phyloP scores from a whole-genome alignment of 2,888 invertebrate genomes.

The Minunthozetes semirufus region DNA sequence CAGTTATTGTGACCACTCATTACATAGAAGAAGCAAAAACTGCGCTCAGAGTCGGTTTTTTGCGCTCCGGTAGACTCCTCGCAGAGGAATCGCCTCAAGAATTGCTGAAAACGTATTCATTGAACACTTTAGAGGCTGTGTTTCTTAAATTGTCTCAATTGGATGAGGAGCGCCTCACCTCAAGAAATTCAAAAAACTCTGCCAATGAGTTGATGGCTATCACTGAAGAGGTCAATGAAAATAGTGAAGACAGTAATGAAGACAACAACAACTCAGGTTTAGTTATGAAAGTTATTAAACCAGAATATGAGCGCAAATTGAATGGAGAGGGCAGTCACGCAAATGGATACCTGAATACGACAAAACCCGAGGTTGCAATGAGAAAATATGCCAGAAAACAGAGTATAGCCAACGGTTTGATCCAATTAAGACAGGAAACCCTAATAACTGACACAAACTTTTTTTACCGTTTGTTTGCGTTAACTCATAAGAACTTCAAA shows the following conservation, averaged over 20 bases:
- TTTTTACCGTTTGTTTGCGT: neutral
- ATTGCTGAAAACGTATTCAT: neutral
- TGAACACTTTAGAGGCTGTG: neutral
- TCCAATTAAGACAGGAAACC: neutral
- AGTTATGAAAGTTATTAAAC: neutral
- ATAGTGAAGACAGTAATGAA: neutral
- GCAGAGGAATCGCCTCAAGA: neutral
- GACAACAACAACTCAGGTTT: too few relatives aligned
- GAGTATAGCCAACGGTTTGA: neutral
- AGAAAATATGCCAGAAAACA: neutral
- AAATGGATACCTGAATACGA: too few relatives aligned
- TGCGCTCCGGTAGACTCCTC: neutral
- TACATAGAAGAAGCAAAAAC: slow-evolving; percentile 13
- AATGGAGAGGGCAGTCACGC: neutral
- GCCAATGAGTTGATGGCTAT: neutral
- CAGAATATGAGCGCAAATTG: too few relatives aligned
- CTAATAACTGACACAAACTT: neutral
- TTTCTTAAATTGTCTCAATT: slow-evolving; percentile 9
- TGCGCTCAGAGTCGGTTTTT: neutral
- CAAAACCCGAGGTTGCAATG: too few relatives aligned
- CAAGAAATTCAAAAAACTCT: neutral
- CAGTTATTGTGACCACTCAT: neutral
- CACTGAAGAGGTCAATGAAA: too few relatives aligned
- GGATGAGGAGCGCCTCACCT: too few relatives aligned
- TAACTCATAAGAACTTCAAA: slow-evolving; percentile 28